Evolutionary conservation across 2,888 invertebrate species (phyloP).

Genomic region (Caenorhabditis sp.): DNA sequence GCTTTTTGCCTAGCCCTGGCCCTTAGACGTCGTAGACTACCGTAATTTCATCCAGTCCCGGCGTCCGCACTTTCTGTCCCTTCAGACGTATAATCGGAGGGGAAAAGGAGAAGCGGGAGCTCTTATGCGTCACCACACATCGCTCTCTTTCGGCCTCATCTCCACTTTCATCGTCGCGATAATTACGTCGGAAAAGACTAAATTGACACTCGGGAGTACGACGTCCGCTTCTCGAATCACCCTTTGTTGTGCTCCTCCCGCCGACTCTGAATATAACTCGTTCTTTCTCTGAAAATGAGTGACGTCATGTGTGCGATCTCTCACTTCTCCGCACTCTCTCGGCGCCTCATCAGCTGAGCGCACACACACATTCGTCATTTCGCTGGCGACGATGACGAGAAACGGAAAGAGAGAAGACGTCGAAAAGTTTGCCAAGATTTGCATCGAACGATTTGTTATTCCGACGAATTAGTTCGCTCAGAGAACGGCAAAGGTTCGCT

Average conservation of each 20-base stretch:
- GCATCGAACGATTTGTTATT: background rate
- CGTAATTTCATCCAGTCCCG: too few relatives aligned
- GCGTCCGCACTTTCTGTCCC: too few relatives aligned
- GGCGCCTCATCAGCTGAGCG: constrained; percentile 30
- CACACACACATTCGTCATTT: constrained; percentile 26
- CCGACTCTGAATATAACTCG: background rate
- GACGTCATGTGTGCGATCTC: background rate
- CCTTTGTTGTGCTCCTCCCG: constrained; percentile 23
- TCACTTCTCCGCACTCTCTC: too few relatives aligned
- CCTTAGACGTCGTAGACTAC: too few relatives aligned
- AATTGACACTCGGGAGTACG: too few relatives aligned
- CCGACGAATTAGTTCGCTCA: too few relatives aligned
- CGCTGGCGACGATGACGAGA: background rate
- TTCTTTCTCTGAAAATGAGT: background rate
- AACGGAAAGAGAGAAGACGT: background rate
- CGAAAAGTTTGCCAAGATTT: constrained; percentile 8
- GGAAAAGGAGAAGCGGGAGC: too few relatives aligned
- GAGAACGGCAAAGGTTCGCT: too few relatives aligned
- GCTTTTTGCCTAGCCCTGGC: too few relatives aligned
- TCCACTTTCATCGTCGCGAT: background rate
- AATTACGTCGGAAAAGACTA: background rate
- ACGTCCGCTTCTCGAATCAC: constrained; percentile 28
- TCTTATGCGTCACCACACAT: background rate
- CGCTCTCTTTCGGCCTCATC: background rate
- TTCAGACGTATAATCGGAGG: background rate